Percentiles rank a stretch among this genome's conserved stretches.
Conservation (phyloP, 2,797 vertebrate genomes). For the Falco rusticolus region DNA sequence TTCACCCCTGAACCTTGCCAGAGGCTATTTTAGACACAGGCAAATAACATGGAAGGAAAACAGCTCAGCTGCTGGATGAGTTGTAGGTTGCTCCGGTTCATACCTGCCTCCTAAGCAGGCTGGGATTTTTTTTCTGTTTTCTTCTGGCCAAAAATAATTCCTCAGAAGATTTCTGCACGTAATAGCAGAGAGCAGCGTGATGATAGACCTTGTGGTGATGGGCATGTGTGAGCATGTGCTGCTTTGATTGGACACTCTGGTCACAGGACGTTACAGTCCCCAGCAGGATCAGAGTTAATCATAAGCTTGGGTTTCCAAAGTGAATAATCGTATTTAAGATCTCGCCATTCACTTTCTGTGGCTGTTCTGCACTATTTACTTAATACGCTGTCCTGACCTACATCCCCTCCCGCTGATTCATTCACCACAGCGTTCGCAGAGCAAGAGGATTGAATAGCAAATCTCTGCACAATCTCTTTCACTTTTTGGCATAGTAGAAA, state of each 20-base stretch:
- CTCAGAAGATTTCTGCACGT: not conserved
- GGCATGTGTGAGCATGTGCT: not conserved
- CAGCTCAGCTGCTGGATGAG: not conserved
- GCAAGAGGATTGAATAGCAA: conserved; percentile 64
- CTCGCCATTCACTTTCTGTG: conserved; percentile 43
- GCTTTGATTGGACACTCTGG: not conserved
- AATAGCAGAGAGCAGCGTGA: not conserved
- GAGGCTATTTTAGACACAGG: not conserved
- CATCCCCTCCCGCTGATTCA: conserved; percentile 47
- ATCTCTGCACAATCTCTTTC: conserved; percentile 56
- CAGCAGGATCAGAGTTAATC: conserved; percentile 41
- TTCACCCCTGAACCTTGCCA: not conserved
- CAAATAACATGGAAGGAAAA: not conserved
- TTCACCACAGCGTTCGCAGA: not conserved
- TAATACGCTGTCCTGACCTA: conserved; percentile 61
- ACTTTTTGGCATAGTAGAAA: not conserved
- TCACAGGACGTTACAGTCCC: not conserved
- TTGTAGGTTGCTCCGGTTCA: not conserved
- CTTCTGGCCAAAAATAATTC: not conserved
- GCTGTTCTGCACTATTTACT: conserved; percentile 62
- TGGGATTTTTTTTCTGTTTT: not conserved
- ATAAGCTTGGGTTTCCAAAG: conserved; percentile 58
- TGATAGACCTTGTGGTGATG: not conserved
- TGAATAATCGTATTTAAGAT: conserved; percentile 63
- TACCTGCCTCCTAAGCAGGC: not conserved